Evolutionary conservation across 2,113 vertebrate genomes (phyloP), one percentile per base, ranked within the genome.

Genomic region (Coregonus clupeaformis): DNA sequence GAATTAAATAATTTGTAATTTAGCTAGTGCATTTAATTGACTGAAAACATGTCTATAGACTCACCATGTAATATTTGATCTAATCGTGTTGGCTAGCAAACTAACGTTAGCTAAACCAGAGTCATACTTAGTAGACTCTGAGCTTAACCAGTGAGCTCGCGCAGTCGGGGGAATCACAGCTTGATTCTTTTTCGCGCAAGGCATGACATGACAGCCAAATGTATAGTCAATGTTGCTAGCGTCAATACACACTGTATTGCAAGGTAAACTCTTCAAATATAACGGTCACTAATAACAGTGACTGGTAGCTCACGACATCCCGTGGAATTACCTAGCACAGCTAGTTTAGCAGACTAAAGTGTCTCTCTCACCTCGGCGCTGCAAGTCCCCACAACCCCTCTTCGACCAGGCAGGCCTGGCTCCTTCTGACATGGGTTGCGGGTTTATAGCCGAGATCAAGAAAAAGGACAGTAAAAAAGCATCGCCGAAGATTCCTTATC

Each of bases 331-430:
- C 59, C 74, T 18, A 20, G 45, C 77, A 84, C 77, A 84, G 86
- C 27, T 57, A 57, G 70, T 84, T 0, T 72, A 73, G 75, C 71
- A 52, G 49, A 18, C 4, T 16, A 42, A 36, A 49, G 11, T 71
- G 25, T 36, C 84, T 70, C 84, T 70, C 90, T 91, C 90, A 93
- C 92, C 93, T 93, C 92, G 90, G 90, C 91, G 89, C 79, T 89
- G 91, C 86, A 88, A 89, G 89, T 91, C 91, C 88, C 87, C 92
- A 88, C 91, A 92, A 70, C 89, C 91, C 90, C 91, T 88, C 90
- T 92, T 91, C 73, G 89, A 88, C 89, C 91, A 91, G 89, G 85
- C 89, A 80, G 91, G 87, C 89, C 87, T 81, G 86, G 89, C 85
- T 82, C 84, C 92, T 55, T 90, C 88, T 81, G 91, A 93, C 93